phyloP scores from a whole-genome alignment of 2,113 vertebrate species.

The Austrofundulus limnaeus region DNA sequence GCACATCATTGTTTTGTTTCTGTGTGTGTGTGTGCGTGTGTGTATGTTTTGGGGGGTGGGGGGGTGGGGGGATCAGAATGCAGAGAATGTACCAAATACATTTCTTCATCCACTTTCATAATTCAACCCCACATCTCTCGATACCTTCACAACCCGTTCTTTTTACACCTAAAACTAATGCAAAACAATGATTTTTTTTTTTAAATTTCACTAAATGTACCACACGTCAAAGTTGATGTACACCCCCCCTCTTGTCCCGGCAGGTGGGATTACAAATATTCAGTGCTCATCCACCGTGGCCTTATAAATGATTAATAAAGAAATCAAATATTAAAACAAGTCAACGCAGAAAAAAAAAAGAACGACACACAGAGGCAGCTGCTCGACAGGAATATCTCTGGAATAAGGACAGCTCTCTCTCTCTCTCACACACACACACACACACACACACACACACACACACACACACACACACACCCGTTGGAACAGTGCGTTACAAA shows the following conservation, averaged over 20 bases:
- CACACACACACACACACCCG: slow-evolving; percentile 21
- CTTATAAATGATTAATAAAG: slow-evolving; percentile 68
- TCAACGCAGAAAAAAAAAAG: slow-evolving; percentile 54
- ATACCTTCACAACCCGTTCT: not conserved
- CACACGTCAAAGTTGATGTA: slow-evolving; percentile 34
- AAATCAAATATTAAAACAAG: slow-evolving; percentile 75
- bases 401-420: slow-evolving; percentile 48
- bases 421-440: slow-evolving; percentile 26
- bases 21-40: not conserved
- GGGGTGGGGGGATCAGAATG: slow-evolving; percentile 31
- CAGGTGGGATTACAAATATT: slow-evolving; percentile 72
- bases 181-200: slow-evolving; percentile 3
- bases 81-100: slow-evolving; percentile 39
- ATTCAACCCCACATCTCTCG: slow-evolving; percentile 16
- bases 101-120: slow-evolving; percentile 22
- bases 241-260: slow-evolving; percentile 54
- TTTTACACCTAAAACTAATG: not conserved
- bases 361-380: slow-evolving; percentile 42
- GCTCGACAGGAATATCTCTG: slow-evolving; percentile 42
- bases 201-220: not conserved
- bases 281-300: slow-evolving; percentile 41
- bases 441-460: slow-evolving; percentile 31
- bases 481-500: slow-evolving; percentile 43
- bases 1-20: slow-evolving; percentile 59
- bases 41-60: slow-evolving; percentile 3